Percentiles rank a stretch among this genome's conserved stretches.
These are phyloP conservation scores for Uria lomvia DNA, from an alignment of 2,113 vertebrate genomes.

Conservation along the genomic window DNA sequence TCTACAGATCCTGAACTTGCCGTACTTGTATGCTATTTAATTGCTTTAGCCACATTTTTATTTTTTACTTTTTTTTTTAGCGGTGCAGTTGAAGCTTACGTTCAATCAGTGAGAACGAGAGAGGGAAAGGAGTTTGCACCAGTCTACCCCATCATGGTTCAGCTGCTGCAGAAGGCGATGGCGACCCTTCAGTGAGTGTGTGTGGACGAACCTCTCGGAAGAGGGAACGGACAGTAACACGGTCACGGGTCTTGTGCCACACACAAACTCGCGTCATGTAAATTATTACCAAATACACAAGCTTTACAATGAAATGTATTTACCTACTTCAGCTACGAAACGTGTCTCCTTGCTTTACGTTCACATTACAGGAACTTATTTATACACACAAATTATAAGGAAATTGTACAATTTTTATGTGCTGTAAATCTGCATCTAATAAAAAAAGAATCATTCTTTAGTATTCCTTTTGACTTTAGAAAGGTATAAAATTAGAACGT, in stretches of 20 bases:
- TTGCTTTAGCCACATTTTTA: background rate
- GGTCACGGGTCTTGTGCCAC: background rate
- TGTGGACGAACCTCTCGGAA: fast-evolving
- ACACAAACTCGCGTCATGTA: fast-evolving
- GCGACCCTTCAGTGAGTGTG: conserved; percentile 54
- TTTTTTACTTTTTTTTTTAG: conserved; percentile 49
- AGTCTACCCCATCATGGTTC: conserved; percentile 95
- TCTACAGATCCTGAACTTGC: background rate
- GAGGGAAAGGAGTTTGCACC: conserved; percentile 94
- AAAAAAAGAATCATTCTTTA: background rate
- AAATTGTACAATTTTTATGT: background rate
- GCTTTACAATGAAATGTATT: background rate
- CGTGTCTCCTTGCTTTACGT: background rate
- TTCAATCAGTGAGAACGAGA: conserved; percentile 87
- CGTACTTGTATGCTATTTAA: background rate
- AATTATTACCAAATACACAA: background rate
- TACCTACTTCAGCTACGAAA: background rate
- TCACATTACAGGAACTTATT: background rate
- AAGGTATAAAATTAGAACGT: background rate
- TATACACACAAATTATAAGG: background rate
- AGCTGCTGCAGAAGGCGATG: conserved; percentile 88
- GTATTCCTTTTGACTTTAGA: background rate
- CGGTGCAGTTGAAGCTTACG: conserved; percentile 92
- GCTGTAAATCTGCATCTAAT: background rate
- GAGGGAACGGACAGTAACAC: fast-evolving